Base-by-base conservation (phyloP, 2,797 vertebrate species). In the Pachyuromys duprasi region DNA sequence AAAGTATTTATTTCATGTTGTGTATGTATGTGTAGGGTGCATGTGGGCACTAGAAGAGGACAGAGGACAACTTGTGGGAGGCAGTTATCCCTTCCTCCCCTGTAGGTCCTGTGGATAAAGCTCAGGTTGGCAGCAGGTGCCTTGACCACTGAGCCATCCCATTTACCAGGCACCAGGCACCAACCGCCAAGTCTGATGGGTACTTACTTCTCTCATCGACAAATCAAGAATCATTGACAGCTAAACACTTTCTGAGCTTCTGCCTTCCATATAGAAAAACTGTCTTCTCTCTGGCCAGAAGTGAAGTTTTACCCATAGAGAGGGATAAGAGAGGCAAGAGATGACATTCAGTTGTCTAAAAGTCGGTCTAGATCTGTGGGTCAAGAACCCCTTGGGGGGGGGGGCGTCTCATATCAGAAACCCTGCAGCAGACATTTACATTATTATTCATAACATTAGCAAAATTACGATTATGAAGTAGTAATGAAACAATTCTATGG, bases 201-300 rank as follows among this genome's bases (percentile, higher is more conserved):
- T 78, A 69, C 70, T 55, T 93, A 72, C 63, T 62, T 94, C 83
- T 94, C 83, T 60, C 62, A 78, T 91, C 14, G 14, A 42, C 78
- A 92, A n/a, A 90, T 67, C 96, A 89, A 33, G 84, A 79, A 88
- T 0, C n/a, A 3, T 69, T 91, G 79, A 93, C 0, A 17, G 62
- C 42, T 45, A 57, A 17, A 42, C 12, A 33, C 49, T 57, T 18
- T 76, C n/a, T 80, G 42, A 89, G 39, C 14, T 78, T 81, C 90
- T 67, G 65, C 55, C 82, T 89, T 94, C 82, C 78, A 95, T 57
- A 86, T 4, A 91, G 91, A 70, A 65, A 90, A 82, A 81, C 91
- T n/a, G 57, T 92, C 53, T 90, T 91, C 39, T 24, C 65, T 63
- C 93, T 86, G 87, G 49, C 67, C 26, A 49, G 53, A 92, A 75